Conservation (phyloP, 2,113 vertebrate species). For the Aramus guarauna region DNA sequence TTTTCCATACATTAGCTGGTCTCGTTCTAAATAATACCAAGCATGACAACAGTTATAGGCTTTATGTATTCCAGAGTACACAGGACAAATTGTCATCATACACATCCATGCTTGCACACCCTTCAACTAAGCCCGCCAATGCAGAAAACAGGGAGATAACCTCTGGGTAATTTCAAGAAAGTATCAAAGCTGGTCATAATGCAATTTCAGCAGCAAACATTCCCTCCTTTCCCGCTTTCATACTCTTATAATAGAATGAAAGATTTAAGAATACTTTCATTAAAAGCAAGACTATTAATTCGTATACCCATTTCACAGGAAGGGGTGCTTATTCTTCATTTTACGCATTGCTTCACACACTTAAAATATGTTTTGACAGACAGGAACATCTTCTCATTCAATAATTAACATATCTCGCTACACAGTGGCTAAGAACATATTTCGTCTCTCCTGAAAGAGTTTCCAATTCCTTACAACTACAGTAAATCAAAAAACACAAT, state of each 20-base stretch:
- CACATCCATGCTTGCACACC: not conserved
- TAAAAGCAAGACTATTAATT: not conserved
- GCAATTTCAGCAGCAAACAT: not conserved
- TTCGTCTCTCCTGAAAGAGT: not conserved
- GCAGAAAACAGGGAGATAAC: not conserved
- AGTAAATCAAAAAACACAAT: not conserved
- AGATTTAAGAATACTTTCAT: not conserved
- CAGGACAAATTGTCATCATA: not conserved
- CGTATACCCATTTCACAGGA: not conserved
- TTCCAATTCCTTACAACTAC: not conserved
- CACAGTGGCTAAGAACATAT: not conserved
- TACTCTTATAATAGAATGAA: not conserved
- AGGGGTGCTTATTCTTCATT: not conserved
- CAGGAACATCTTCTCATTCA: not conserved
- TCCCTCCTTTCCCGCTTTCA: not conserved
- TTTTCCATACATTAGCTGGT: not conserved
- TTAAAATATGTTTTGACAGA: not conserved
- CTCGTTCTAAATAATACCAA: fast-evolving
- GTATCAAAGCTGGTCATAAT: not conserved
- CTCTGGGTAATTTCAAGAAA: not conserved
- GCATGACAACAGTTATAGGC: fast-evolving
- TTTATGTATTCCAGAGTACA: not conserved
- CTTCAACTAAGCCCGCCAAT: not conserved
- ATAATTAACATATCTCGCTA: not conserved
- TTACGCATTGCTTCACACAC: not conserved